Evolutionary conservation across 2,797 vertebrate species (phyloP).

Genomic region (Lacerta bilineata): DNA sequence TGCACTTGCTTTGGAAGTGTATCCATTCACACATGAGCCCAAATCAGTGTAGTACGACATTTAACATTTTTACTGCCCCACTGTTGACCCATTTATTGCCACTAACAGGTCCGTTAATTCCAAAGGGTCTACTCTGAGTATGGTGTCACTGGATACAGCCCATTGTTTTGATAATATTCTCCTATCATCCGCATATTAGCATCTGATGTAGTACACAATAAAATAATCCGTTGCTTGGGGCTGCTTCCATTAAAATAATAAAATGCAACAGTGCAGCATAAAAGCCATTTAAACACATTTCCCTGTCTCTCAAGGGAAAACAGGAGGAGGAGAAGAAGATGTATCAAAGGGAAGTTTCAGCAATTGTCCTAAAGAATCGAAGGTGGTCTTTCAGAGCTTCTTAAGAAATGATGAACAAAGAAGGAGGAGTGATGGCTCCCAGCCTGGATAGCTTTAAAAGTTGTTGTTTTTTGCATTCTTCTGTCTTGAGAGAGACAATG

Average conservation of each 20-base stretch:
- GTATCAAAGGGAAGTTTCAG: background rate
- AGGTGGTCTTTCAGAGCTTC: no score
- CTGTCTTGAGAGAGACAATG: no score
- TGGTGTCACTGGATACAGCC: no score
- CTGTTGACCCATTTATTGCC: background rate
- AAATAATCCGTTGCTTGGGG: background rate
- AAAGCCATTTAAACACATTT: background rate
- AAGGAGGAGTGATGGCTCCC: no score
- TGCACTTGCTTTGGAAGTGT: background rate
- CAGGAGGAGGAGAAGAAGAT: no score
- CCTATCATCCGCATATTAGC: background rate
- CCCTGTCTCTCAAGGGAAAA: background rate
- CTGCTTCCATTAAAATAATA: background rate
- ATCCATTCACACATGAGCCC: background rate
- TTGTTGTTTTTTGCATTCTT: no score
- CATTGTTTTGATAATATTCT: no score
- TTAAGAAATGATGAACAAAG: background rate
- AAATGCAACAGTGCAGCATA: background rate
- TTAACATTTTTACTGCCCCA: background rate
- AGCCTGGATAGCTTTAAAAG: no score
- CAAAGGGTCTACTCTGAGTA: no score
- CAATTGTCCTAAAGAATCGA: background rate
- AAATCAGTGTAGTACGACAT: background rate
- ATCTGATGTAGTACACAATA: background rate
- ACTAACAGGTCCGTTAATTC: no score